Conservation (phyloP, 23 tunicate genomes). For the Botrylloides violaceus region DNA sequence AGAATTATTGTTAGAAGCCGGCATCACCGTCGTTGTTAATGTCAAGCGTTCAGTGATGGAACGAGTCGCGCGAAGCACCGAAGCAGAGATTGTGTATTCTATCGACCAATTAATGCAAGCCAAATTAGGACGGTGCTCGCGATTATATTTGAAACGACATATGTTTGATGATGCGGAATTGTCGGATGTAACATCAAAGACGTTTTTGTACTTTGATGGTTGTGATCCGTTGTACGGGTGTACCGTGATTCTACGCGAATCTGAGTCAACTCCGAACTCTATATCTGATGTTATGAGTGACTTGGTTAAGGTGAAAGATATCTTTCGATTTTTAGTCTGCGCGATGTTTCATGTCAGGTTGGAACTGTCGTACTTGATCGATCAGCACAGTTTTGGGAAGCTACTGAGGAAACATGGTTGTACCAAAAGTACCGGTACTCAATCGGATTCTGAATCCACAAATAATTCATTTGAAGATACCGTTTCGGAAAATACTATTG, state of each 20-base stretch:
- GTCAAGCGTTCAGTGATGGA: conserved; percentile 92
- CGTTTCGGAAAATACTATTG: not conserved
- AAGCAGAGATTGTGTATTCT: conserved; percentile 59
- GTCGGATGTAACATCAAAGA: conserved; percentile 11
- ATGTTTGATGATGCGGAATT: not conserved
- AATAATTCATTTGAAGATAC: not conserved
- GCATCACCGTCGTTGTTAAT: conserved; percentile 68
- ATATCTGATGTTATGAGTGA: not conserved
- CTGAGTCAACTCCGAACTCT: not conserved
- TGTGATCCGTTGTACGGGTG: conserved; percentile 60
- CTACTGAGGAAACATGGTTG: conserved; percentile 1
- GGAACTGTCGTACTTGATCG: conserved; percentile 81
- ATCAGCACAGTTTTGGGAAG: conserved; percentile 57
- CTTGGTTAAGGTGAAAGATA: conserved; percentile 32
- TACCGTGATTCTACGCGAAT: conserved; percentile 51
- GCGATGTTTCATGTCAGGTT: conserved; percentile 64
- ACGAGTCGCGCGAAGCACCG: conserved; percentile 67
- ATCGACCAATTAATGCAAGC: conserved; percentile 76
- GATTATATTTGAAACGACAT: conserved; percentile 24
- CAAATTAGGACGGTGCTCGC: conserved; percentile 52
- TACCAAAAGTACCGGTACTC: not conserved
- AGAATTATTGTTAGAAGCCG: conserved; percentile 47
- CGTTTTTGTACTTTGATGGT: conserved; percentile 65
- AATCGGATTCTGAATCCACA: not conserved
- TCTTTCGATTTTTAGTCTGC: conserved; percentile 40